phyloP scores from a whole-genome alignment of 2,113 vertebrate species.

The Corvus moneduloides region DNA sequence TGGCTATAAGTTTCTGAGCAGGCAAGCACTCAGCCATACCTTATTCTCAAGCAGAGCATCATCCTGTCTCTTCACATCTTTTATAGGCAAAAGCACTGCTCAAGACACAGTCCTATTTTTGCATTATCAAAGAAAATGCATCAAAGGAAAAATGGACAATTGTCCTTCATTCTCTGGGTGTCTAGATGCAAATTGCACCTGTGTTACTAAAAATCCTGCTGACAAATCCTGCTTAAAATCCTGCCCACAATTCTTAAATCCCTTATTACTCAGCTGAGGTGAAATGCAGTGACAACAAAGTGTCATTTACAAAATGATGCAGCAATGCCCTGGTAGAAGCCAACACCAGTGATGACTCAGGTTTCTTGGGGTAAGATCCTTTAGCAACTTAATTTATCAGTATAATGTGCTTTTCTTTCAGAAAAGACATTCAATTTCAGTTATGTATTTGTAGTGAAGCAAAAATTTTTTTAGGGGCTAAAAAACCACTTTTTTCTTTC shows the following conservation, averaged over 20 bases:
- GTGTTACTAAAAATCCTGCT: background rate
- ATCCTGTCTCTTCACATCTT: background rate
- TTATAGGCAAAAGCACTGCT: background rate
- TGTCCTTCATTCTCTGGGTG: background rate
- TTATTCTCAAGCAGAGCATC: background rate
- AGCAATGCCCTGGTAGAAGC: background rate
- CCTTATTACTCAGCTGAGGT: background rate
- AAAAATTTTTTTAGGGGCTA: background rate
- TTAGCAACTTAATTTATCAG: conserved; percentile 3
- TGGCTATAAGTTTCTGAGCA: background rate
- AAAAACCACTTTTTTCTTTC: background rate
- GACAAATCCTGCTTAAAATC: background rate
- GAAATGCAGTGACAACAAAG: background rate
- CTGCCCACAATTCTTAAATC: background rate
- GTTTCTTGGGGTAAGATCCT: background rate
- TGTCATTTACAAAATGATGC: background rate
- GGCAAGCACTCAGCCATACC: background rate
- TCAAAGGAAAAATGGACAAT: background rate
- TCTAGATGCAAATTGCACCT: background rate
- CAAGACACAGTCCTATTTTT: background rate
- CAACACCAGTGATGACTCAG: background rate
- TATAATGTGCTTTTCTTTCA: background rate
- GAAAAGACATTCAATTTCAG: background rate
- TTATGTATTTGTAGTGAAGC: background rate
- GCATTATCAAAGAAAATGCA: background rate